Evolutionary conservation across 2,113 vertebrate genomes (phyloP).

Genomic region (Chionomys nivalis): DNA sequence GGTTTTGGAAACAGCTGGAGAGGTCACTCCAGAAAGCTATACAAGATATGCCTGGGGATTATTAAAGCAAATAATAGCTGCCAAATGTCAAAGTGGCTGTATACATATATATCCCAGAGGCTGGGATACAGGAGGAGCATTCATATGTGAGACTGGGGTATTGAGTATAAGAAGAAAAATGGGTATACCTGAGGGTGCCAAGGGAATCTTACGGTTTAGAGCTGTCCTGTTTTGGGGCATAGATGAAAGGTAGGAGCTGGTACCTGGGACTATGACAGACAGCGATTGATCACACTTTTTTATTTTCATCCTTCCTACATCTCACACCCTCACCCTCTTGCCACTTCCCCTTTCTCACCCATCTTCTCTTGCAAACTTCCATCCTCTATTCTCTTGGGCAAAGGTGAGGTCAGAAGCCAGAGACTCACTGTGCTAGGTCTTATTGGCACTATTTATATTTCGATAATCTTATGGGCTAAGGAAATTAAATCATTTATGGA

Average conservation of each 20-base stretch:
- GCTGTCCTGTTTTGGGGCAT: neutral
- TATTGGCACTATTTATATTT: neutral
- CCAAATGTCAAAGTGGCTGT: neutral
- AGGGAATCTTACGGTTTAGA: neutral
- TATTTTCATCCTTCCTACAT: neutral
- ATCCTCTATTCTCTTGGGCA: neutral
- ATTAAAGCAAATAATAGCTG: constrained; percentile 11
- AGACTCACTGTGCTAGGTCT: neutral
- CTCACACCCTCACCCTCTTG: neutral
- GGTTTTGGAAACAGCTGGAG: neutral
- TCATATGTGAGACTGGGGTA: neutral
- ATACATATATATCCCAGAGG: neutral
- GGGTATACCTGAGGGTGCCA: neutral
- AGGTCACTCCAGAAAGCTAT: neutral
- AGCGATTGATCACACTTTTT: neutral
- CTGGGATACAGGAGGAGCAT: too few relatives aligned
- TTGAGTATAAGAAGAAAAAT: neutral
- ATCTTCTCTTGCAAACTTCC: neutral
- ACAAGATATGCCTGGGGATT: neutral
- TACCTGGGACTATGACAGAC: neutral
- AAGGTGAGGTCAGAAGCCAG: neutral
- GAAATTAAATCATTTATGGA: constrained; percentile 21
- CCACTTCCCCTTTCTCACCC: neutral
- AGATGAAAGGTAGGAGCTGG: neutral
- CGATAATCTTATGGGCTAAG: neutral